Conservation (phyloP, 1,140 invertebrate species). For the Microplitis mediator region DNA sequence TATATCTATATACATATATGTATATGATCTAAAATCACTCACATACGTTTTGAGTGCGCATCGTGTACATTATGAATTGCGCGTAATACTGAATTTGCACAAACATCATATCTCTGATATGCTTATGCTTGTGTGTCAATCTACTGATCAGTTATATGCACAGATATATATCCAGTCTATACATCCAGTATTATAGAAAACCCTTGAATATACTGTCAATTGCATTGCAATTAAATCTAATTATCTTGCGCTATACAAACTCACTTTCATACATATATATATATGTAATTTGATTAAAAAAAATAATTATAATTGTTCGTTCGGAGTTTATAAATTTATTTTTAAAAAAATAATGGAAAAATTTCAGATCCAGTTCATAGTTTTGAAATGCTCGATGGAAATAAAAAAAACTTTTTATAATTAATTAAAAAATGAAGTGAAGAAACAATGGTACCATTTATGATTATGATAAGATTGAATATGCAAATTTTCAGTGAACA, state of each 20-base stretch:
- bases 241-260: not conserved
- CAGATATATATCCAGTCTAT: not conserved
- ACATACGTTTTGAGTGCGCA: conserved; percentile 19
- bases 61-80: not conserved
- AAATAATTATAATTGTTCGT: no score
- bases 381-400: no score
- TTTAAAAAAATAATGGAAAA: no score
- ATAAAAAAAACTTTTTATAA: no score
- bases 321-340: no score
- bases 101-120: not conserved
- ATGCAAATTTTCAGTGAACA: not conserved
- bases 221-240: not conserved
- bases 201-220: not conserved
- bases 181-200: not conserved
- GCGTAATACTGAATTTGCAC: not conserved
- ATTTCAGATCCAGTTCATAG: no score
- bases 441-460: no score
- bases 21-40: not conserved
- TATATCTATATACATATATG: not conserved
- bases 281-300: no score
- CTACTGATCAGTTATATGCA: not conserved
- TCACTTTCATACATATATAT: no score
- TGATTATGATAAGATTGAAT: no score
- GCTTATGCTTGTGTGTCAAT: not conserved
- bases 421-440: no score